These are phyloP conservation scores for Troides oblongomaculatus DNA, from an alignment of 2,888 invertebrate species.

Conservation along the genomic window DNA sequence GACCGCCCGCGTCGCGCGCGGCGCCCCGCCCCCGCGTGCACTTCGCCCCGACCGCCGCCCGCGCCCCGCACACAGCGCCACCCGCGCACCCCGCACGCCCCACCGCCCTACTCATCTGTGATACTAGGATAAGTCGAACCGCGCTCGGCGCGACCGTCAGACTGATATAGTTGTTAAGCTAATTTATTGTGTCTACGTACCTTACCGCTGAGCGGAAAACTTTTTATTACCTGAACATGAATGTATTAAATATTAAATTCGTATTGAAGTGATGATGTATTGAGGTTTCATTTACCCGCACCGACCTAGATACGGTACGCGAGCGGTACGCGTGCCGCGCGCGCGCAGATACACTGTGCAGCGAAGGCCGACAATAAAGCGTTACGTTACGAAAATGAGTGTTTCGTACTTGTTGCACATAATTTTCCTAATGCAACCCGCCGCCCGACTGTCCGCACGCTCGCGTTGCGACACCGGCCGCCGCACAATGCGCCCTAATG, in stretches of 20 bases:
- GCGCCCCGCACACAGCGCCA: conserved; percentile 63
- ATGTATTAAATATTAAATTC: conserved; percentile 61
- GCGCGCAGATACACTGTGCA: conserved; percentile 29
- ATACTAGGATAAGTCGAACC: conserved; percentile 74
- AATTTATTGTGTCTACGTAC: conserved; percentile 78
- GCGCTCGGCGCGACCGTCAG: conserved; percentile 77
- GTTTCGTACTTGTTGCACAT: conserved; percentile 47
- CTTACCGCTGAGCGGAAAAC: conserved; percentile 76
- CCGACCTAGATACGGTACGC: conserved; percentile 34
- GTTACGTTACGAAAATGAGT: conserved; percentile 36
- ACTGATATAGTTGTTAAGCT: conserved; percentile 76
- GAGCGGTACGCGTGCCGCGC: background rate
- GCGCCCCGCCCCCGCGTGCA: conserved; percentile 53
- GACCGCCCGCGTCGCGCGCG: conserved; percentile 52
- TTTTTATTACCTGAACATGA: conserved; percentile 72
- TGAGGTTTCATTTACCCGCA: conserved; percentile 52
- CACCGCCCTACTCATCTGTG: conserved; percentile 80
- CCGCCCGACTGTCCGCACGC: conserved; percentile 12
- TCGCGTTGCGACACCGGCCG: conserved; percentile 10
- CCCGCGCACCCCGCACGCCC: conserved; percentile 60
- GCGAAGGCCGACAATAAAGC: conserved; percentile 40
- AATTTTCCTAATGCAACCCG: conserved; percentile 50
- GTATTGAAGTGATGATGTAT: conserved; percentile 56
- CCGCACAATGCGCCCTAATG: conserved; percentile 23
- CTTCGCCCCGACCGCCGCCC: conserved; percentile 50